Percentiles rank a stretch among this genome's conserved stretches.
phyloP scores from a whole-genome alignment of 2,797 vertebrate species.

The Nasua narica region DNA sequence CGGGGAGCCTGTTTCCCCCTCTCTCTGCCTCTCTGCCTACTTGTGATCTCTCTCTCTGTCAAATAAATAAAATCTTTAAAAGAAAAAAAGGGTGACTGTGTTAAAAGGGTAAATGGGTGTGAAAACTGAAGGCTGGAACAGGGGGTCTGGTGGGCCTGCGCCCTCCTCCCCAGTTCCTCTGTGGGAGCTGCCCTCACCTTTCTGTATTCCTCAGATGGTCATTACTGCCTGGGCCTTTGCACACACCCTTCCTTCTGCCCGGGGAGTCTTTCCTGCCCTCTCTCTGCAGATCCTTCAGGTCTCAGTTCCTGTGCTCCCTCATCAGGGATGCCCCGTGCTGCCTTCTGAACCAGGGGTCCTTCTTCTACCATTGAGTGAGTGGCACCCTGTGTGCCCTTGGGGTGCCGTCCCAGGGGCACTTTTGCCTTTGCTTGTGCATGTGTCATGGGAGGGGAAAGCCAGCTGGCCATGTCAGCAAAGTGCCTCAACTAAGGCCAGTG shows the following conservation, averaged over 20 bases:
- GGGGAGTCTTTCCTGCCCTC: background rate
- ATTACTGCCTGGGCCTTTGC: background rate
- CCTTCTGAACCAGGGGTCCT: background rate
- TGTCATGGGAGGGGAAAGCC: background rate
- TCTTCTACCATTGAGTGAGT: background rate
- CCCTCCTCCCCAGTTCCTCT: background rate
- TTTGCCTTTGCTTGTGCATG: too few species aligned
- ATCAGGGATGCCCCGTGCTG: background rate
- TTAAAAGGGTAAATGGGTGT: background rate
- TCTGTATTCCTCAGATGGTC: background rate
- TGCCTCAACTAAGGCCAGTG: background rate
- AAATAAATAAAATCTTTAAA: too few species aligned
- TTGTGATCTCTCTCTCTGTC: too few species aligned
- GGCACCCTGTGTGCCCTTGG: background rate
- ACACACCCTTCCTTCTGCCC: background rate
- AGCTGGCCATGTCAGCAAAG: background rate
- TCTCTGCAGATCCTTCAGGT: background rate
- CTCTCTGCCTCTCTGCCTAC: too few species aligned
- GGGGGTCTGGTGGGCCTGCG: background rate
- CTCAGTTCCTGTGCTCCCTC: background rate
- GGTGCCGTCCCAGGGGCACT: fast-evolving
- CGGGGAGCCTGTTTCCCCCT: too few species aligned
- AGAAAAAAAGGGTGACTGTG: background rate
- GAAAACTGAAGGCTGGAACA: background rate
- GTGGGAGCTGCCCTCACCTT: fast-evolving